These are phyloP conservation scores for Darevskia mixta DNA, from an alignment of 2,797 vertebrate genomes.

Conservation along the genomic window DNA sequence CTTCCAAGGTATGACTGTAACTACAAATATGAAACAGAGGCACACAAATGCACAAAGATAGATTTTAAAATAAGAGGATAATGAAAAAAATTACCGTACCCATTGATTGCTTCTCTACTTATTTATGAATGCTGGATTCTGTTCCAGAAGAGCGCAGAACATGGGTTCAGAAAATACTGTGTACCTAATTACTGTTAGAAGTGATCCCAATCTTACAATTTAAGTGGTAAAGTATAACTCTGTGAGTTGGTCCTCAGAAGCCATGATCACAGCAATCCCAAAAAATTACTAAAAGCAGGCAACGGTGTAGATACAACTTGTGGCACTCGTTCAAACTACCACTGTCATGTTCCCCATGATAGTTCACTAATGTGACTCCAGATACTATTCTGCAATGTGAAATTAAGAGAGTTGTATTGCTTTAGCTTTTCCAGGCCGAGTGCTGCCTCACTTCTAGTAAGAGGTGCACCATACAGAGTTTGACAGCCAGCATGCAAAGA, in stretches of 20 bases:
- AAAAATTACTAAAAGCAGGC: too few species aligned
- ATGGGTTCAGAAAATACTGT: background rate
- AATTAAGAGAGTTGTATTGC: background rate
- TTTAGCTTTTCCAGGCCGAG: background rate
- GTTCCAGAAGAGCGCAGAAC: background rate
- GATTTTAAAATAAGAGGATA: background rate
- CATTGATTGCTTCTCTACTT: background rate
- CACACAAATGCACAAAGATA: background rate
- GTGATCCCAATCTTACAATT: background rate
- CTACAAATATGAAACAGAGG: background rate
- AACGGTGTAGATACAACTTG: background rate
- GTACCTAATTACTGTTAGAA: background rate
- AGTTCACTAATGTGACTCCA: background rate
- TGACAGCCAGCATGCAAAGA: background rate
- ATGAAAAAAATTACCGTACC: background rate
- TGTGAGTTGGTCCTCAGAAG: background rate
- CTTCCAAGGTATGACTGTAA: too few species aligned
- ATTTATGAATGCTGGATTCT: background rate
- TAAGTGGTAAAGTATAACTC: background rate
- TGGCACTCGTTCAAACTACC: background rate
- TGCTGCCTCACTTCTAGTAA: background rate
- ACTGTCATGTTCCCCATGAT: background rate
- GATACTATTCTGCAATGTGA: background rate
- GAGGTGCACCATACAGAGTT: background rate
- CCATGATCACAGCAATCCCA: background rate